Conservation (phyloP, 2,888 invertebrate species). For the Noctua comes region DNA sequence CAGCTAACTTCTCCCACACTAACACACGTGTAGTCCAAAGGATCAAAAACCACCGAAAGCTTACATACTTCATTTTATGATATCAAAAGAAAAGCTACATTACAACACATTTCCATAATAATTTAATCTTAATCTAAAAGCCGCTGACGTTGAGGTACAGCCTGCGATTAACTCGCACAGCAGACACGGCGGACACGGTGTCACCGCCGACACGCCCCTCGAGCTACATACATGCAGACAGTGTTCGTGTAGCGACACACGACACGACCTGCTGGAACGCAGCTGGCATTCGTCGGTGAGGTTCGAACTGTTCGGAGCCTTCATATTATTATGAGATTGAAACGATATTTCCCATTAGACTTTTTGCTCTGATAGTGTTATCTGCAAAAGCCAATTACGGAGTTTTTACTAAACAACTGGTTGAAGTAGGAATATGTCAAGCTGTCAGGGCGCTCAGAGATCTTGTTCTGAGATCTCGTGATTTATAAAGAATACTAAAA, state of each 20-base stretch:
- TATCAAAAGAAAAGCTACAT: constrained; percentile 1
- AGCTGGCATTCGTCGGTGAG: neutral
- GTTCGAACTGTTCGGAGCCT: constrained; percentile 14
- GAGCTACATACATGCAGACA: neutral
- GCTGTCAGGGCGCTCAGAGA: constrained; percentile 49
- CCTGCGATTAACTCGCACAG: neutral
- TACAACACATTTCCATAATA: constrained; percentile 11
- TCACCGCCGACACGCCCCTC: constrained; percentile 24
- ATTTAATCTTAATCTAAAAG: constrained; percentile 20
- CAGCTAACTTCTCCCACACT: constrained; percentile 1
- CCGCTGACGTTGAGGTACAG: neutral
- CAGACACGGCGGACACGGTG: constrained; percentile 29
- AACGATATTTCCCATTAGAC: constrained; percentile 52
- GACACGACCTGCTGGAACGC: constrained; percentile 49
- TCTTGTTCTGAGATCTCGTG: constrained; percentile 59
- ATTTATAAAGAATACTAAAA: constrained; percentile 51
- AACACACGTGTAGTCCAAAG: neutral
- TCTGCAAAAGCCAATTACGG: constrained; percentile 59
- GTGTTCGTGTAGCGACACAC: neutral
- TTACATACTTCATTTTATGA: neutral
- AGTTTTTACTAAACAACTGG: constrained; percentile 54
- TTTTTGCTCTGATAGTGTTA: constrained; percentile 59
- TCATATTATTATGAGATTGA: constrained; percentile 49
- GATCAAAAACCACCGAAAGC: neutral
- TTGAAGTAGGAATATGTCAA: constrained; percentile 57